Base-by-base conservation (phyloP, 2,797 vertebrate species). In the Rhabdomys pumilio region DNA sequence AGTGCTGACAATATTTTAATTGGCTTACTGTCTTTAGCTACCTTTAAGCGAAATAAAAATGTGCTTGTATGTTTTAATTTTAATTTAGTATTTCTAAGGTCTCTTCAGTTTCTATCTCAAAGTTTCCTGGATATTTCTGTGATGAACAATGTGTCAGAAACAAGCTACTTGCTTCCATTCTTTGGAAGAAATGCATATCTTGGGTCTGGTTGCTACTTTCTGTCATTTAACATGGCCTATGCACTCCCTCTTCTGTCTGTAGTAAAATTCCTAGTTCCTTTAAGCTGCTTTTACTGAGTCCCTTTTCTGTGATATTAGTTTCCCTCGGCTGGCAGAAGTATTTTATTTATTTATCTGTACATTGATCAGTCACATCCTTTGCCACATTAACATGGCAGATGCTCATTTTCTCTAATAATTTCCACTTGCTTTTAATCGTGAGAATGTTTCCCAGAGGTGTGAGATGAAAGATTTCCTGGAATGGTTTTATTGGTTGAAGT, bases 201-300 rank as follows among this genome's bases (percentile, higher is more conserved):
- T 31, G 41, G n/a, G 13, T 29, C 2, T 84, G 19, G 0, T 31
- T 59, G 15, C 89, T 86, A 4, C 86, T 67, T 86, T 55, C 57
- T n/a, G 3, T 57, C 82, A 90, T 93, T 93, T 75, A 6, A 34
- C 34, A 34, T 86, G 50, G 81, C 55, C 29, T 4, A 77, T 9
- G 55, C 15, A 8, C 20, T 44, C 93, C 96, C 90, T 83, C 97
- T 94, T 87, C 87, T 97, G 96, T 57, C 5, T 44, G 0, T 59
- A 29, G 34, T 38, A 73, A 61, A 95, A 94, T 34, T 81, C 24
- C 31, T n/a, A 14, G 14, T 61, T 12, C 67, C 31, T 69, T 53
- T 34, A 65, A 63, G 44, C 17, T 61, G 41, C 13, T 59, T 26
- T 17, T 3, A 10, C 26, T 29, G 90, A 82, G 7, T 50, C 0